These are phyloP conservation scores for Diabrotica virgifera DNA, from an alignment of 1,140 invertebrate genomes.

Conservation along the genomic window DNA sequence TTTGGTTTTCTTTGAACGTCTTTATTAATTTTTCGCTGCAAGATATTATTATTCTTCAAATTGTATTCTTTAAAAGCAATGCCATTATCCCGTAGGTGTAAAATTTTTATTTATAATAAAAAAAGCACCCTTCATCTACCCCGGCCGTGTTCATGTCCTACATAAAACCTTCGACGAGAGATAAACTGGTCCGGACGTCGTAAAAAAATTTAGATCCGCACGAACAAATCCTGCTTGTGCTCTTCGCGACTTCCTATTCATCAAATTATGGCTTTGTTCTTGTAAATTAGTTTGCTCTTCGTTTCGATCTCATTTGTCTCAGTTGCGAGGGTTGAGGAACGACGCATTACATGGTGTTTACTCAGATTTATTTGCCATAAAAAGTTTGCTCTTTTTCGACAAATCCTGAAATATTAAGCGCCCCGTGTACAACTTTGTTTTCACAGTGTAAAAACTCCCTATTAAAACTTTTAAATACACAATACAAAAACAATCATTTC, in stretches of 20 bases:
- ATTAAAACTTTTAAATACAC: no score
- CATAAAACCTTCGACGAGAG: neutral
- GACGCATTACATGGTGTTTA: neutral
- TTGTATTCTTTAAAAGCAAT: no score
- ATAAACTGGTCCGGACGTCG: neutral
- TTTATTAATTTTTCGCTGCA: no score
- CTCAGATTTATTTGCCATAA: neutral
- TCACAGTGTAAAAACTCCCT: no score
- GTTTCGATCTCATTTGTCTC: neutral
- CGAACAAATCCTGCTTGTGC: neutral
- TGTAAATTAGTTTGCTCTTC: neutral
- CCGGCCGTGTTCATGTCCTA: neutral
- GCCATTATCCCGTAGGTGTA: no score
- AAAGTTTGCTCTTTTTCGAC: neutral
- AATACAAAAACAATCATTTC: no score
- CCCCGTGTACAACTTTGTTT: no score
- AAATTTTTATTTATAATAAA: no score
- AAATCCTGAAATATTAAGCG: neutral
- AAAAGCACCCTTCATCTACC: no score
- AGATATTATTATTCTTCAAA: no score
- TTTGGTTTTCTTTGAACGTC: no score
- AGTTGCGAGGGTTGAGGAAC: constrained; percentile 1
- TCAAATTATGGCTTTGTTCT: constrained; percentile 2
- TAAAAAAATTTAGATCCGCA: constrained; percentile 1
- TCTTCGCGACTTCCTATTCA: constrained; percentile 1